These are phyloP conservation scores for Bombus picipes DNA, from an alignment of 1,140 invertebrate species.

Conservation along the genomic window DNA sequence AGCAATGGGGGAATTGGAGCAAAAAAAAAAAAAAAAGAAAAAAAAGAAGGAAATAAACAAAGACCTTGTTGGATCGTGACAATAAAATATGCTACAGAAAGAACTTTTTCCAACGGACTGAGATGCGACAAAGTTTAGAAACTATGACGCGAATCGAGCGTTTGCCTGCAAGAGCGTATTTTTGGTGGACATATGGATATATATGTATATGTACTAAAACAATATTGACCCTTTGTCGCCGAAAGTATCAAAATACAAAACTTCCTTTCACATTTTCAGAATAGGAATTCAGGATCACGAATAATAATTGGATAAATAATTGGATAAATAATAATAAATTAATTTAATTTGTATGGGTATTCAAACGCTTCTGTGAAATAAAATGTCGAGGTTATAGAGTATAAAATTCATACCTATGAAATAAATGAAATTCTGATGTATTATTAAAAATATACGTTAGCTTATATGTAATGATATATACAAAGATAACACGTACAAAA, in stretches of 20 bases:
- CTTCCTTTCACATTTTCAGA: background rate
- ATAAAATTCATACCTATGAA: too few relatives aligned
- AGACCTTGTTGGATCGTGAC: background rate
- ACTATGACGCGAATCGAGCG: background rate
- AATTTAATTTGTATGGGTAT: too few relatives aligned
- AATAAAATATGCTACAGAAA: background rate
- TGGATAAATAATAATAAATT: too few relatives aligned
- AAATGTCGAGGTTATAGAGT: too few relatives aligned
- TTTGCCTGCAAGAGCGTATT: background rate
- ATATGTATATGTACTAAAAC: background rate
- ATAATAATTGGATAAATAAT: background rate
- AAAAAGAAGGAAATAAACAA: background rate
- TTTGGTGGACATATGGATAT: background rate
- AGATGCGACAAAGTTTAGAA: background rate
- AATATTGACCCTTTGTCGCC: background rate
- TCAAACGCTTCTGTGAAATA: too few relatives aligned
- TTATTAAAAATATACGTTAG: too few relatives aligned
- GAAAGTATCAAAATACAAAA: background rate
- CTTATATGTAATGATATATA: background rate
- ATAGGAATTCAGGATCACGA: background rate
- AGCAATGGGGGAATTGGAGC: background rate
- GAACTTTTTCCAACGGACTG: background rate
- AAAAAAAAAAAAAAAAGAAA: background rate
- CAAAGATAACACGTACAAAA: background rate
- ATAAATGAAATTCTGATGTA: too few relatives aligned